Base-by-base conservation (phyloP, 2,797 vertebrate genomes). In the Hapalemur alaotrensis region DNA sequence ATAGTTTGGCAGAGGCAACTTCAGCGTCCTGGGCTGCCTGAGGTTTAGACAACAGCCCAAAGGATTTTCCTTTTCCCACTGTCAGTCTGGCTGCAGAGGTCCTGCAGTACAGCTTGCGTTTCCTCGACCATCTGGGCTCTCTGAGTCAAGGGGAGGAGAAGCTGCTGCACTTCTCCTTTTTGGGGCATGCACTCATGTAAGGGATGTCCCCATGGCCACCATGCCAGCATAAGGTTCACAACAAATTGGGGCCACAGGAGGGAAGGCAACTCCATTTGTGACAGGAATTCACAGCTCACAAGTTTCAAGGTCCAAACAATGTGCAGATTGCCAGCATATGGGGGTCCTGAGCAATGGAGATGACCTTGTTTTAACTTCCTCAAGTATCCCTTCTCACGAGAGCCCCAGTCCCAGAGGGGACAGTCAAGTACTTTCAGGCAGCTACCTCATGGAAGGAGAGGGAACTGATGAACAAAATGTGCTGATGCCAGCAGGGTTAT, bases 121-220 rank as follows among this genome's bases (percentile, higher is more conserved):
- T 97, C 93, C 90, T 59, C 76, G 52, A 97, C 97, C 96, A 97
- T 98, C 91, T 98, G 93, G 89, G 93, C 96, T 98, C 98, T 95
- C 18, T 82, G 96, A 97, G 92, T 81, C 46, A 86, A 97, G 97
- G 93, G 2, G 25, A 9, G 94, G 91, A 86, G 82, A 97, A 43
- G 61, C 92, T 97, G 96, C 82, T 50, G 87, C 30, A 48, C 41
- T 97, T 95, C 63, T 97, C 85, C 79, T 50, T 96, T 95, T 97
- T 6, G 14, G 46, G 28, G 18, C 12, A 17, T 46, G 38, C 65
- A 69, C 32, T 14, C 3, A 2, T 18, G 7, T 0, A 7, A 95
- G 18, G 52, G n/a, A 22, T 63, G n/a, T 32, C 48, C 50, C 69
- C 46, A 28, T 4, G 84, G 17, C n/a, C 28, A 25, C 48, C 63